phyloP scores from a whole-genome alignment of 2,797 vertebrate genomes.

The Labeo calbasu region DNA sequence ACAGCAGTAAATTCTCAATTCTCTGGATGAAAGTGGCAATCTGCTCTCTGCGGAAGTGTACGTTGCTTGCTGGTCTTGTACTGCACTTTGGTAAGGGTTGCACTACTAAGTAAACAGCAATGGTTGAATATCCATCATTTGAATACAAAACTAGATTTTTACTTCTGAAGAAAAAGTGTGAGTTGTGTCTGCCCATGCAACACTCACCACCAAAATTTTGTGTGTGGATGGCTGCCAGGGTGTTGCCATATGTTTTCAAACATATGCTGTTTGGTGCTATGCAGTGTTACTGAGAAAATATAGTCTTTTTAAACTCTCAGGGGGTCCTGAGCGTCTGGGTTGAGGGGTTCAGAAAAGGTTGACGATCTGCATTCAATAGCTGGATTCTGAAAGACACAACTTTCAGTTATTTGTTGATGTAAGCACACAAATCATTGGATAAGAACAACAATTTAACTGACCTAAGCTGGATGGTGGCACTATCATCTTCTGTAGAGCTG shows the following conservation, averaged over 20 bases:
- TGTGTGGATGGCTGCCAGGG: too few relatives aligned
- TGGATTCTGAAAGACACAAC: neutral
- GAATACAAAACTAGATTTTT: neutral
- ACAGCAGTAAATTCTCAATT: constrained; percentile 57
- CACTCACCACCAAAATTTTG: neutral
- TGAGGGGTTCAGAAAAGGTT: neutral
- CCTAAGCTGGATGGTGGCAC: neutral
- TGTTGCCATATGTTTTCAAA: too few relatives aligned
- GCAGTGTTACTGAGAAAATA: neutral
- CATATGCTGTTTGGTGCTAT: neutral
- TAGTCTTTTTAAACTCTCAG: neutral
- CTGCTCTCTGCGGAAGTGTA: constrained; percentile 68
- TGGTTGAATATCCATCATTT: neutral
- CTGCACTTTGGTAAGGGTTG: neutral
- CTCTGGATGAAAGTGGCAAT: constrained; percentile 70
- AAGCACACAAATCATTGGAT: neutral
- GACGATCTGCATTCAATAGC: neutral
- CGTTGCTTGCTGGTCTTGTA: constrained; percentile 64
- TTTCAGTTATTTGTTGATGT: neutral
- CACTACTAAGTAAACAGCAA: neutral
- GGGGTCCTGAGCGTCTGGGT: neutral
- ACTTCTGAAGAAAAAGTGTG: neutral
- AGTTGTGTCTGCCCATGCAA: neutral
- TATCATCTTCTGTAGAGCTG: neutral
- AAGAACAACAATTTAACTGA: neutral